Conservation (phyloP, 1,140 invertebrate genomes). For the Drosophila novamexicana region DNA sequence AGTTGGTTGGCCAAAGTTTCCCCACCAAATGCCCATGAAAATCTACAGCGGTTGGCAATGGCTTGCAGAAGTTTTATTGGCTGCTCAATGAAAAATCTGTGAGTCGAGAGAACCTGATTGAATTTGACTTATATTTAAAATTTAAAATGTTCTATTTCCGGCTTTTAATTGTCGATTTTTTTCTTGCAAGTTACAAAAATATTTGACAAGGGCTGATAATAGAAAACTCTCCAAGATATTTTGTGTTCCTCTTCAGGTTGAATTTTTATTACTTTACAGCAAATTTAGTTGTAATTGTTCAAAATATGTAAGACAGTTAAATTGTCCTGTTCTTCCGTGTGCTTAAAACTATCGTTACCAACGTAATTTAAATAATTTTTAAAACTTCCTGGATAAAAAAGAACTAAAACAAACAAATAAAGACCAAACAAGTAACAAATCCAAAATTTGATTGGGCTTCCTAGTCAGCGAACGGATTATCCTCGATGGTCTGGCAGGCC, state of each 20-base stretch:
- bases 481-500: slow-evolving; percentile 8
- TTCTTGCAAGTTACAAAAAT: too few species aligned
- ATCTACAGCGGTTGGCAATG: slow-evolving; percentile 48
- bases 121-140: not conserved
- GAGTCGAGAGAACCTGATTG: not conserved
- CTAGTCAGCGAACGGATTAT: not conserved
- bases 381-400: not conserved
- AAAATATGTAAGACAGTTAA: not conserved
- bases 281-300: not conserved
- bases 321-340: not conserved
- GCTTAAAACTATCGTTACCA: too few species aligned
- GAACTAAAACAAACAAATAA: not conserved
- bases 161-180: not conserved
- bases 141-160: not conserved
- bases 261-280: not conserved
- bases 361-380: not conserved
- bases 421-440: not conserved
- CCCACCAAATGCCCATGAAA: slow-evolving; percentile 48
- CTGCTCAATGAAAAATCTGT: slow-evolving; percentile 39
- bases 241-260: not conserved
- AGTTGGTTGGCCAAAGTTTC: slow-evolving; percentile 42
- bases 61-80: slow-evolving; percentile 32
- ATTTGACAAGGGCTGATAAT: too few species aligned
- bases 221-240: too few species aligned
- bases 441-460: not conserved